A percentile compares a stretch with the other conserved stretches of the same genome.
phyloP scores from a whole-genome alignment of 2,113 vertebrate species.

The Apteryx owenii region DNA sequence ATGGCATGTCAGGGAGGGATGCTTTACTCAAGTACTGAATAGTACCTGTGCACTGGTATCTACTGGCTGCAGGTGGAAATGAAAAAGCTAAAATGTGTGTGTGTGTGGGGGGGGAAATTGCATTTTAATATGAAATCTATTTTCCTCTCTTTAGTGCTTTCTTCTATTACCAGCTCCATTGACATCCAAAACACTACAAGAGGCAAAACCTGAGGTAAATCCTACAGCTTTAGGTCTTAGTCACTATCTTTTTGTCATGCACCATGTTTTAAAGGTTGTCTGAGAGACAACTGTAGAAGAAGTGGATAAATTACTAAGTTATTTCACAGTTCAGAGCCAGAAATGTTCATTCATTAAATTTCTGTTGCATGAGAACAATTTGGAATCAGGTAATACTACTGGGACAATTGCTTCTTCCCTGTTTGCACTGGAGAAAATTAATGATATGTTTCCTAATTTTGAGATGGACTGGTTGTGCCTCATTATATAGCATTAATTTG shows the following conservation, averaged over 20 bases:
- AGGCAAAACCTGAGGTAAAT: neutral
- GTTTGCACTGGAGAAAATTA: neutral
- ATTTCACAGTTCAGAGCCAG: neutral
- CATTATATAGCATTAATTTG: neutral
- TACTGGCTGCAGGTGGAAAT: neutral
- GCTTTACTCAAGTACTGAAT: neutral
- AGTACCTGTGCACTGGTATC: neutral
- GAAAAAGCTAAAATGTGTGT: neutral
- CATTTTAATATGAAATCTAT: neutral
- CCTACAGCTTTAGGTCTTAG: neutral
- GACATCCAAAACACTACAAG: neutral
- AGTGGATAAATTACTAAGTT: neutral
- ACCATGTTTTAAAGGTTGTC: neutral
- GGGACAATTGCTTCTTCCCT: neutral
- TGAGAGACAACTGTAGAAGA: neutral
- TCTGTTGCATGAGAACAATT: neutral
- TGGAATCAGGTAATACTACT: neutral
- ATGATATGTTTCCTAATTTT: neutral
- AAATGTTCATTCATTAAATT: neutral
- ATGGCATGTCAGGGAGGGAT: neutral
- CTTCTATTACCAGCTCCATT: neutral
- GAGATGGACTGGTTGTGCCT: fast-evolving
- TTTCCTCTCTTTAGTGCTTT: neutral
- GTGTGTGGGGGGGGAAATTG: too few species aligned
- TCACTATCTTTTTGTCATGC: neutral